These are phyloP conservation scores for Yponomeuta sedellus DNA, from an alignment of 2,888 invertebrate species.

Conservation along the genomic window DNA sequence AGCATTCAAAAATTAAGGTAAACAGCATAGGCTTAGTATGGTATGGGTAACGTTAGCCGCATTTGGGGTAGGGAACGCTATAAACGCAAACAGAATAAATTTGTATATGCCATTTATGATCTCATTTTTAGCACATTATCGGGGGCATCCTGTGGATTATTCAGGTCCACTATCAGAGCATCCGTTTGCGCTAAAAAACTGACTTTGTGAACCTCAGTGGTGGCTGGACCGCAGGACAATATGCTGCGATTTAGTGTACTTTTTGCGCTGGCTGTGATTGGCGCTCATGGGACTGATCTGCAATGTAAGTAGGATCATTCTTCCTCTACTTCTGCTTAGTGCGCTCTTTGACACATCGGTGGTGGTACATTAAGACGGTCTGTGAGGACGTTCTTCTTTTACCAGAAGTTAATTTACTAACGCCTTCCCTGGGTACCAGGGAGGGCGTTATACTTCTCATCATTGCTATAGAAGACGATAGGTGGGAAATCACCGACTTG, in stretches of 20 bases:
- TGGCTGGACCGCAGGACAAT: constrained; percentile 17
- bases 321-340: too few species aligned
- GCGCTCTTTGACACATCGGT: too few species aligned
- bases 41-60: too few species aligned
- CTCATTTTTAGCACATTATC: constrained; percentile 30
- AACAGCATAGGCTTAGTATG: too few species aligned
- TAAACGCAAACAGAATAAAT: not conserved
- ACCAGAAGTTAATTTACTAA: too few species aligned
- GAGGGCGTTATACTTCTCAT: too few species aligned
- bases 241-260: constrained; percentile 26
- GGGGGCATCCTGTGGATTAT: constrained; percentile 54
- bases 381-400: too few species aligned
- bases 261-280: constrained; percentile 22
- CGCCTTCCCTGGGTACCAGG: too few species aligned
- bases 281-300: constrained; percentile 29
- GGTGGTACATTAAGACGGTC: too few species aligned
- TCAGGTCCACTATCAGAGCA: constrained; percentile 22
- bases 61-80: not conserved
- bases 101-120: not conserved
- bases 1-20: too few species aligned
- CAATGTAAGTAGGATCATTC: constrained; percentile 23
- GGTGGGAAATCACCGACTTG: too few species aligned
- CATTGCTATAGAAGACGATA: too few species aligned
- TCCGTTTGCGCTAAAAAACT: constrained; percentile 13
- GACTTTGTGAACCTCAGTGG: constrained; percentile 11